Conservation (phyloP, 2,113 vertebrate genomes). For the Leucosticte australis region DNA sequence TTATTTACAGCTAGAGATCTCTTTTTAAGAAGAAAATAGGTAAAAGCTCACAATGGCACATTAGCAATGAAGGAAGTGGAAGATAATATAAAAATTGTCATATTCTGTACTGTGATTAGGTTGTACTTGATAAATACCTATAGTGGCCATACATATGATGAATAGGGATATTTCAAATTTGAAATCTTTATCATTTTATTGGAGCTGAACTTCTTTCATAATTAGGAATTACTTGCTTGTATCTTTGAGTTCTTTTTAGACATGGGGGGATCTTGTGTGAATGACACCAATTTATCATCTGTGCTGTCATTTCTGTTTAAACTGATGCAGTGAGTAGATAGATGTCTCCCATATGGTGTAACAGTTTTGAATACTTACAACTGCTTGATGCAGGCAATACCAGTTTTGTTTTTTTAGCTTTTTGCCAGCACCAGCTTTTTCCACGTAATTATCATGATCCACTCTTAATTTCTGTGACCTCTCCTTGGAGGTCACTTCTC, state of each 20-base stretch:
- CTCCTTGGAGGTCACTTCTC: neutral
- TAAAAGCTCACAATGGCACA: neutral
- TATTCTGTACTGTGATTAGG: neutral
- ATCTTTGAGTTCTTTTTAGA: neutral
- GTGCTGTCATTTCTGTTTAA: constrained; percentile 6
- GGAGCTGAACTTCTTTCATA: neutral
- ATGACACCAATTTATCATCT: neutral
- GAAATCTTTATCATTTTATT: neutral
- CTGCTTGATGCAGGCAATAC: neutral
- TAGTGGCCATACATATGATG: neutral
- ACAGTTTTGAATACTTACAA: neutral
- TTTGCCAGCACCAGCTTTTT: neutral
- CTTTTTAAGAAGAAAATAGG: neutral
- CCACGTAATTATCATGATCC: neutral
- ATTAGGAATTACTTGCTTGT: neutral
- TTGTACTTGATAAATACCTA: neutral
- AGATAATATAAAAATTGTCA: neutral
- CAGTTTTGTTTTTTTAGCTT: neutral
- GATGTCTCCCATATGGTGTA: neutral
- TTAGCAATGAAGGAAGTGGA: neutral
- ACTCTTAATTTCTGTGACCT: neutral
- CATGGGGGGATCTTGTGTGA: neutral
- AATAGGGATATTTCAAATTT: neutral
- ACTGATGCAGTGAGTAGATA: neutral
- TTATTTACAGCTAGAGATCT: neutral